Evolutionary conservation across 2,797 vertebrate species (phyloP).

Genomic region (Gila robusta): DNA sequence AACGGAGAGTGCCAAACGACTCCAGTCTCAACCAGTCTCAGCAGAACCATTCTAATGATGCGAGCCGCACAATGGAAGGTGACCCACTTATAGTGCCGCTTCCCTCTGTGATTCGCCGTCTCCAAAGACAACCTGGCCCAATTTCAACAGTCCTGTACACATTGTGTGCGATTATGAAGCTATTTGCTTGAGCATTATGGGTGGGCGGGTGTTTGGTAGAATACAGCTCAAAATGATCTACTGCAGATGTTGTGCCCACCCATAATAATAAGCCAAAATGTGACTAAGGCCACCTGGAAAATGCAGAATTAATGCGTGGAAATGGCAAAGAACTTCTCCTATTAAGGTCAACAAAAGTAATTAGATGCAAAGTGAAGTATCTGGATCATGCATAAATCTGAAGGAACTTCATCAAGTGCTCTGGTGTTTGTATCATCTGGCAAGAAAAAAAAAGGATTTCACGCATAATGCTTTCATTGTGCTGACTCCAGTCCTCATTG

Average conservation of each 20-base stretch:
- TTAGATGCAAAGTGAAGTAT: slow-evolving; percentile 23
- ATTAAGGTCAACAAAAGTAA: slow-evolving; percentile 14
- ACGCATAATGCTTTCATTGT: slow-evolving; percentile 33
- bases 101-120: slow-evolving; percentile 54
- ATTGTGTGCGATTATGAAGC: slow-evolving; percentile 21
- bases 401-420: slow-evolving; percentile 26
- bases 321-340: slow-evolving; percentile 7
- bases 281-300: slow-evolving; percentile 43
- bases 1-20: slow-evolving; percentile 60
- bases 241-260: slow-evolving; percentile 56
- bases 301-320: slow-evolving; percentile 16
- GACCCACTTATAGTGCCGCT: slow-evolving; percentile 69
- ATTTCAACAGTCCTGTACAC: slow-evolving; percentile 52
- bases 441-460: slow-evolving; percentile 18
- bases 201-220: slow-evolving; percentile 47
- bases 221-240: slow-evolving; percentile 55
- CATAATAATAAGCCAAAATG: slow-evolving; percentile 52
- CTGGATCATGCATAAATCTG: not conserved
- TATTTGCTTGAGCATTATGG: slow-evolving; percentile 2
- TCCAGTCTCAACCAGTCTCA: slow-evolving; percentile 70
- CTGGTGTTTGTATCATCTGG: slow-evolving; percentile 14
- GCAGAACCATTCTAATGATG: slow-evolving; percentile 68
- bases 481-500: slow-evolving; percentile 6
- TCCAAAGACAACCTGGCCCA: slow-evolving; percentile 56
- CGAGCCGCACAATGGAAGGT: slow-evolving; percentile 68